Evolutionary conservation across 2,888 invertebrate genomes (phyloP).

Genomic region (Xiphydria camelus): DNA sequence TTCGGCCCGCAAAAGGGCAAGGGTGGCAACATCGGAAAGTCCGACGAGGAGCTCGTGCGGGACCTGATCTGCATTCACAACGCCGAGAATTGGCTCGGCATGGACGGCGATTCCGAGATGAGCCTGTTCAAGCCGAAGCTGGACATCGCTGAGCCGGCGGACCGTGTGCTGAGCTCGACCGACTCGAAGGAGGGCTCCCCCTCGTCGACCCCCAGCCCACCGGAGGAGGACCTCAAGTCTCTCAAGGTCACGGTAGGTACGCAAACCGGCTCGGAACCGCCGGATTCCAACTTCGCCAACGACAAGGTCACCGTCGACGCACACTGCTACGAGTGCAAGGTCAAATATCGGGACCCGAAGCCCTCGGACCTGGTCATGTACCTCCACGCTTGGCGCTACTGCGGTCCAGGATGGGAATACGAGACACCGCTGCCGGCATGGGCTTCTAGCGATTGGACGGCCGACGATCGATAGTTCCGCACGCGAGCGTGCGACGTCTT

Average conservation of each 20-base stretch:
- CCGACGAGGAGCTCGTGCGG: slow-evolving; percentile 84
- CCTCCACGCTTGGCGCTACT: slow-evolving; percentile 92
- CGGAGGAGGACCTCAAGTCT: slow-evolving; percentile 51
- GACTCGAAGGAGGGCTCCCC: slow-evolving; percentile 70
- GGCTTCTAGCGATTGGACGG: slow-evolving; percentile 86
- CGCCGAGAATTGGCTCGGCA: slow-evolving; percentile 91
- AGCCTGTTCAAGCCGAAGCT: slow-evolving; percentile 78
- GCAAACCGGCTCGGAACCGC: slow-evolving; percentile 80
- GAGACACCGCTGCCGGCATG: slow-evolving; percentile 90
- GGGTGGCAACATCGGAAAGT: slow-evolving; percentile 85
- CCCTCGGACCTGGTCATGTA: slow-evolving; percentile 94
- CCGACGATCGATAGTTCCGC: slow-evolving; percentile 63
- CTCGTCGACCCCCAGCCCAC: slow-evolving; percentile 59
- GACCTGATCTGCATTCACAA: slow-evolving; percentile 92
- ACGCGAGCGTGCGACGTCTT: slow-evolving; percentile 5
- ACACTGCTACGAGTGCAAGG: slow-evolving; percentile 92
- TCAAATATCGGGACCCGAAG: slow-evolving; percentile 87
- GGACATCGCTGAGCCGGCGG: slow-evolving; percentile 70
- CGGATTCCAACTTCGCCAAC: slow-evolving; percentile 68
- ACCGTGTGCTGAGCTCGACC: slow-evolving; percentile 59
- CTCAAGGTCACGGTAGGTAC: slow-evolving; percentile 79
- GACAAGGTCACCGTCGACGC: slow-evolving; percentile 79
- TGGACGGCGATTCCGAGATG: slow-evolving; percentile 85
- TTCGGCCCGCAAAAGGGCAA: slow-evolving; percentile 91
- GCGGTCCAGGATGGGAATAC: slow-evolving; percentile 93